Evolutionary conservation across 2,888 invertebrate genomes (phyloP), one percentile per base, ranked within the genome.

Genomic region (Caradrina clavipalpis): DNA sequence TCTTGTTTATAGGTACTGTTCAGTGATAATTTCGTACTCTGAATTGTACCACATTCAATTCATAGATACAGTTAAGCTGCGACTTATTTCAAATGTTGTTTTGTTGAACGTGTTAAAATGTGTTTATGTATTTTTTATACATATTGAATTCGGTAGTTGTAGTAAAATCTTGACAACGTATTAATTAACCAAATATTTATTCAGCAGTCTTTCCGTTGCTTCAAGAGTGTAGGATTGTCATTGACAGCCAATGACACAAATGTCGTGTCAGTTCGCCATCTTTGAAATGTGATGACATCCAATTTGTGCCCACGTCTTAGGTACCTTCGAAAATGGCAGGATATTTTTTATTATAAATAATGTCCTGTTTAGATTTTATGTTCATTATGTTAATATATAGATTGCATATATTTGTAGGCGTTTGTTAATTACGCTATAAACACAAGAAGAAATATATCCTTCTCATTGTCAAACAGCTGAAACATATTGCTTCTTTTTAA

Each of bases 121-220:
- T 17, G 1, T 5, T 17, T 45, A 17, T 4, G 0, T 45, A 5
- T 17, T 15, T 45, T 45, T 45, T 45, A 39, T 10, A 1, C 5
- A 42, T 13, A 42, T 15, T 8, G 1, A 11, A 8, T 42, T 1
- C 35, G 3, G 8, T 11, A 39, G 7, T 7, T 6, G 45, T 45
- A 45, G 58, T 54, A 19, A 35, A 49, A 49, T 31, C 17, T 53
- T 51, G 8, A 47, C 39, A n/a, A 0, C 15, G 2, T 51, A 59
- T 66, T 59, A 59, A 59, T 59, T 73, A 5, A 2, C 11, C 13
- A 26, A 35, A 55, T 39, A 45, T 39, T 50, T 21, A 22, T 66
- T 71, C 78, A 72, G 72, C 57, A 26, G 76, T 69, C 8, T 45
- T 17, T 22, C 10, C 22, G 10, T 19, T 15, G 4, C 7, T 22